Evolutionary conservation across 1,140 invertebrate species (phyloP).

Genomic region (Sarcophaga peregrina): DNA sequence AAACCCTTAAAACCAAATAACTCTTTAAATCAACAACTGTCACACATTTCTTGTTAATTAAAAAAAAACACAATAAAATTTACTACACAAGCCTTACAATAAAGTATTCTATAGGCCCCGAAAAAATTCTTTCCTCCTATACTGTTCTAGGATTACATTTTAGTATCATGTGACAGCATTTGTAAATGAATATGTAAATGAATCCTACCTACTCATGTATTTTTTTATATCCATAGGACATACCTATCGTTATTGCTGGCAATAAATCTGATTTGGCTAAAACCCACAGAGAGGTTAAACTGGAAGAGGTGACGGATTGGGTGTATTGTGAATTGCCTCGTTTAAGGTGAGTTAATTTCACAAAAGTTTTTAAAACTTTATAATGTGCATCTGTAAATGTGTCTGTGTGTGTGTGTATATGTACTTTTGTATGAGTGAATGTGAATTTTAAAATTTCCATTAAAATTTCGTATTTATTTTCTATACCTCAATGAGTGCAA

Average conservation of each 20-base stretch:
- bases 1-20: no score
- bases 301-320: conserved; percentile 85
- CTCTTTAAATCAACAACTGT: no score
- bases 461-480: background rate
- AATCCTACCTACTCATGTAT: no score
- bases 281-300: conserved; percentile 74
- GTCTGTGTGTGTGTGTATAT: background rate
- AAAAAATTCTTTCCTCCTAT: no score
- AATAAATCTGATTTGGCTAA: conserved; percentile 83
- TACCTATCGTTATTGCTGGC: conserved; percentile 87
- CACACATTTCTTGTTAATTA: no score
- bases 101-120: no score
- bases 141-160: no score
- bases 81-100: no score
- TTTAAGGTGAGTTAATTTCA: conserved; percentile 69
- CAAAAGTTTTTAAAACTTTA: background rate
- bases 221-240: conserved; percentile 70
- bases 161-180: no score
- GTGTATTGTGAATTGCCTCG: conserved; percentile 80
- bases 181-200: no score
- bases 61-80: no score
- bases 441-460: conserved; percentile 19
- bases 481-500: background rate
- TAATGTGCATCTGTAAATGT: background rate
- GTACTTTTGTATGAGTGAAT: background rate